Conservation (phyloP, 2,888 invertebrate species). For the Antheraea yamamai region DNA sequence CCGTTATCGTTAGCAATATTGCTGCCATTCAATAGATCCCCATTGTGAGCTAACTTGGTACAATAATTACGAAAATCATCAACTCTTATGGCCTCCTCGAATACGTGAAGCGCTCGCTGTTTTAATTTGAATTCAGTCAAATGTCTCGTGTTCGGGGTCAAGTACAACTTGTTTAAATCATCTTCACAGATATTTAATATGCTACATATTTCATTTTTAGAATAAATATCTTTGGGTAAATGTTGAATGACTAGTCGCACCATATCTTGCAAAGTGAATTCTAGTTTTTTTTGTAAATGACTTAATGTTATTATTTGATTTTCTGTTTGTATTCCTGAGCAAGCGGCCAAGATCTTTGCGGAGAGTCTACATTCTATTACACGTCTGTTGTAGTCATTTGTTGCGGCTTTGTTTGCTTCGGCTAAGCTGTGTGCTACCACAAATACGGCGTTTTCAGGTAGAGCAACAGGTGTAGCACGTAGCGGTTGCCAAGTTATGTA, state of each 20-base stretch:
- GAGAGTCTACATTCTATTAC: conserved; percentile 97
- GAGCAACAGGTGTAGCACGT: conserved; percentile 86
- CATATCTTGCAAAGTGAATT: conserved; percentile 86
- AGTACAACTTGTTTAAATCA: conserved; percentile 79
- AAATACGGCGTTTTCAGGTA: conserved; percentile 93
- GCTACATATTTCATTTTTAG: conserved; percentile 84
- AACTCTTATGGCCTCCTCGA: conserved; percentile 94
- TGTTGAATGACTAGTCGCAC: conserved; percentile 83
- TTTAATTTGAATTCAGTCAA: conserved; percentile 89
- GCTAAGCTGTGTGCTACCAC: conserved; percentile 96
- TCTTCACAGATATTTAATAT: conserved; percentile 82
- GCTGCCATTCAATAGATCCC: conserved; percentile 41
- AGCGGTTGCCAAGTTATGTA: conserved; percentile 97
- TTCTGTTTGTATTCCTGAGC: conserved; percentile 73
- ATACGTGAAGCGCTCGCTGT: conserved; percentile 95
- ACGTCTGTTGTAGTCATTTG: conserved; percentile 93
- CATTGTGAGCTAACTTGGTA: conserved; percentile 51
- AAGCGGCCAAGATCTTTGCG: conserved; percentile 85
- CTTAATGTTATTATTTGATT: conserved; percentile 86
- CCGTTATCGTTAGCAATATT: conserved; percentile 43
- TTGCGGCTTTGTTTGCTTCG: conserved; percentile 96
- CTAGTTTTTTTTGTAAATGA: conserved; percentile 87
- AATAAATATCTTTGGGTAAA: conserved; percentile 86
- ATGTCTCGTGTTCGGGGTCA: conserved; percentile 82
- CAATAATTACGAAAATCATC: conserved; percentile 87